These are phyloP conservation scores for Zophobas morio DNA, from an alignment of 1,140 invertebrate genomes.

Conservation along the genomic window DNA sequence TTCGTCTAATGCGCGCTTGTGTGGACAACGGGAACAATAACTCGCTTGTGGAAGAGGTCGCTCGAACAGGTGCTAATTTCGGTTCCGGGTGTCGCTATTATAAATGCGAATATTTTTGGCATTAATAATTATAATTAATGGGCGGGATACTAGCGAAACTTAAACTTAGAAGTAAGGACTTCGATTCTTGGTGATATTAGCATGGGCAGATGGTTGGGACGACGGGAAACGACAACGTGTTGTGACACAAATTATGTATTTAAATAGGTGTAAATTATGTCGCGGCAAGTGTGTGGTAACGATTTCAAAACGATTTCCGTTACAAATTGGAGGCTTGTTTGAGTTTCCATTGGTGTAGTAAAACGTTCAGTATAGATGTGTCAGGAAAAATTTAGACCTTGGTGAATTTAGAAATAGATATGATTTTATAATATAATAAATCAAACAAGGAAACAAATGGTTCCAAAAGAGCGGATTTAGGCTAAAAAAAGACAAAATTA, in stretches of 20 bases:
- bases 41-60: background rate
- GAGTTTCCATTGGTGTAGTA: no score
- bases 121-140: constrained; percentile 17
- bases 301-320: no score
- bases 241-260: constrained; percentile 16
- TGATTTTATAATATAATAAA: no score
- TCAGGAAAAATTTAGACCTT: no score
- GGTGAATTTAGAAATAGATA: no score
- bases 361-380: no score
- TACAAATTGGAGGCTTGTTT: no score
- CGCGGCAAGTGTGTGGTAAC: background rate
- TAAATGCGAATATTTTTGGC: constrained; percentile 25
- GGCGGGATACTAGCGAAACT: background rate
- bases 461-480: no score
- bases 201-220: constrained; percentile 4
- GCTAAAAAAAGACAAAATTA: no score
- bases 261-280: constrained; percentile 2
- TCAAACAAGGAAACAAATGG: no score
- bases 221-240: background rate
- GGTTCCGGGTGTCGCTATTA: background rate
- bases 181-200: background rate
- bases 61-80: background rate
- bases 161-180: constrained; percentile 7
- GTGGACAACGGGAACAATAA: background rate
- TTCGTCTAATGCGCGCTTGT: no score